These are phyloP conservation scores for Leptodactylus fallax DNA, from an alignment of 2,797 vertebrate species.

Conservation along the genomic window DNA sequence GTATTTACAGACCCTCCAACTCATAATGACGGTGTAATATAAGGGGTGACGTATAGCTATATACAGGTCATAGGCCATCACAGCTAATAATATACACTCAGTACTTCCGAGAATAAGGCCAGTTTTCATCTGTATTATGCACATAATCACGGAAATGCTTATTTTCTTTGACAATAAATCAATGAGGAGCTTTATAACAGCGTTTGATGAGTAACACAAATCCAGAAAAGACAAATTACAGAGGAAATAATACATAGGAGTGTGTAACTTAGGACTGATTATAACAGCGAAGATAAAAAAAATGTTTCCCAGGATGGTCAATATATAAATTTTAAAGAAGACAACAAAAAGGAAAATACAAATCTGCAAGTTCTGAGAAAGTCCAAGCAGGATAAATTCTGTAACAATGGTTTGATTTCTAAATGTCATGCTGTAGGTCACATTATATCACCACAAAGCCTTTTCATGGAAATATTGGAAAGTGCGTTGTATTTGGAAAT, in stretches of 20 bases:
- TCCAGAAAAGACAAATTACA: neutral
- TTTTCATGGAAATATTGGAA: too few relatives aligned
- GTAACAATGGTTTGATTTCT: too few relatives aligned
- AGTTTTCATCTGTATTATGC: neutral
- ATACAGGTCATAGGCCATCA: neutral
- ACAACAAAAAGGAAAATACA: neutral
- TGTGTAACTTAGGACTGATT: neutral
- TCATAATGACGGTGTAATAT: slow-evolving; percentile 1
- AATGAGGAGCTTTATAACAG: neutral
- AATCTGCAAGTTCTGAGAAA: too few relatives aligned
- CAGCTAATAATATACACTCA: neutral
- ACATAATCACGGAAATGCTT: neutral
- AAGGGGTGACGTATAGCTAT: neutral
- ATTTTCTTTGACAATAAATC: neutral
- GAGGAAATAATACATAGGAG: neutral
- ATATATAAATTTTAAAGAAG: neutral
- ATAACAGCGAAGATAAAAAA: neutral
- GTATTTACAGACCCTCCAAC: neutral
- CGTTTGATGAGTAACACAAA: neutral
- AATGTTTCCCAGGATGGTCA: neutral
- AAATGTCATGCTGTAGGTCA: too few relatives aligned
- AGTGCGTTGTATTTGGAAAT: too few relatives aligned
- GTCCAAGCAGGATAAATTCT: too few relatives aligned
- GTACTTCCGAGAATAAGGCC: neutral
- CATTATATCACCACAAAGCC: too few relatives aligned